Evolutionary conservation across 2,888 invertebrate genomes (phyloP), one percentile per base, ranked within the genome.

Genomic region (Heliconius ethilla): DNA sequence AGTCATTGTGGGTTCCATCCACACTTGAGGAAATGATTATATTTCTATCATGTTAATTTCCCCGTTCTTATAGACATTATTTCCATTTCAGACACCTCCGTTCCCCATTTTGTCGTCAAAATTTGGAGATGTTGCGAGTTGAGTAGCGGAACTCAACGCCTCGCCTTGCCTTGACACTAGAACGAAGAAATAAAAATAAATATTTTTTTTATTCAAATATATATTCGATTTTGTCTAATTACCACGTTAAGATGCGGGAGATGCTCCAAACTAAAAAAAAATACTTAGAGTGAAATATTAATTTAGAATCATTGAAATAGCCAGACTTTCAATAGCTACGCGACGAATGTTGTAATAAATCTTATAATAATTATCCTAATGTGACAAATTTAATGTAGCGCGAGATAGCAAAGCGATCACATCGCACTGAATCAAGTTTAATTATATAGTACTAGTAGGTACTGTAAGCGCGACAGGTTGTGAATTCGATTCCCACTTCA

Each of bases 311-410:
- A 10, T 55, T 59, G 59, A n/a, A 59, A 59, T n/a, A 59, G 59
- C n/a, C 59, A 59, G n/a, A 59, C n/a, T 63, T 63, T 63, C 25
- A 25, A 63, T 63, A 27, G 15, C 13, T 27, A 11, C 63, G 27
- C 63, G 63, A 13, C 27, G 27, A 25, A 25, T 27, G 27, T 15
- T 63, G 15, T 27, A 27, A 63, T 63, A 63, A 63, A 27, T 63
- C 27, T 6, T 25, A 63, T 25, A 63, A 63, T 63, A 27, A 63
- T 27, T 63, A 63, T 63, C 25, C 6, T 63, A 63, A 63, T 63
- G 63, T 63, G 25, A 63, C 63, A 63, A 63, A 63, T 27, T 11
- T 63, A 63, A 63, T 63, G n/a, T 63, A 63, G 63, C 63, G 63
- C 27, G 63, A 63, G 63, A 63, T 63, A 27, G 27, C 27, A 27